Evolutionary conservation across 2,888 invertebrate species (phyloP), one percentile per base, ranked within the genome.

Genomic region (Tridacna crocea): DNA sequence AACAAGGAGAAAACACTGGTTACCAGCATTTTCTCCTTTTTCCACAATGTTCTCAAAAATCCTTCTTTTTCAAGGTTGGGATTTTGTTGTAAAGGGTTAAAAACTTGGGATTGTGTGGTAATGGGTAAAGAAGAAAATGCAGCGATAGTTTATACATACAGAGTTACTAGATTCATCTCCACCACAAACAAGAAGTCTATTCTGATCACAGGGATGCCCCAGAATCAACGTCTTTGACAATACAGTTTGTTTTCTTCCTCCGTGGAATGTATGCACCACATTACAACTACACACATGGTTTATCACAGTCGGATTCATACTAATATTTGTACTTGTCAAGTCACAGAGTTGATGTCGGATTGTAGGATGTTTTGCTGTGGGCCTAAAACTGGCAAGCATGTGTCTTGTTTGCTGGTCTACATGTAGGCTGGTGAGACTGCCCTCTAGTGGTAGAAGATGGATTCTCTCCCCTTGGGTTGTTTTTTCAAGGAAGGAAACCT

Each of bases 331-430:
- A 76, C 82, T 80, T 8, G 90, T 87, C 83, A 94, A 85, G 78
- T 94, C 93, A 88, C 93, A 92, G 68, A 93, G 60, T 90, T 91
- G 90, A 80, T 94, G 94, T 75, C 94, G 88, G 19, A 92, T 92
- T 46, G 95, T 95, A 75, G 96, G 92, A 91, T 95, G 90, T 85
- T 95, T 94, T 0, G 95, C 93, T 72, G 96, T 96, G 0, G 97
- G 96, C 72, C 98, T 95, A 24, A 96, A 96, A 0, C 97, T 96
- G 2, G 97, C 95, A 4, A 98, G 93, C 0, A 97, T 95, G 78
- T 97, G 96, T 70, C 96, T 95, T 0, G 96, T 96, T 0, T 95
- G 94, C 0, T 94, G 93, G 89, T 98, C 96, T 85, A 97, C 97
- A 47, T 96, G 95, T 89, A 98, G 95, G 0, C 97, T 97, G 86